These are phyloP conservation scores for Ursus arctos DNA, from an alignment of 2,113 vertebrate genomes.

Conservation along the genomic window DNA sequence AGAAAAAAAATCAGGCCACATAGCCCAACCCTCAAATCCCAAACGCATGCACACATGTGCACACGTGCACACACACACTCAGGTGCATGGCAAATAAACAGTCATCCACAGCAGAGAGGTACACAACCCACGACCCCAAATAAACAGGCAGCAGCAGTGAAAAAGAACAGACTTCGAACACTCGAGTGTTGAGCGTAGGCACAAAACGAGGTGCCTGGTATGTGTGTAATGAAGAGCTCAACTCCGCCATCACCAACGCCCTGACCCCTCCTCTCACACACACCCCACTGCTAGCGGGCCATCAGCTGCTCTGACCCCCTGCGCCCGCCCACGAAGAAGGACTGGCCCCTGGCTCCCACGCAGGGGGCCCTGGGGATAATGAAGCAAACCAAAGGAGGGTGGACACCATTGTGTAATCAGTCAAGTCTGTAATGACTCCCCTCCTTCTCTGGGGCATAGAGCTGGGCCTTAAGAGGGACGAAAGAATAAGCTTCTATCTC, in stretches of 20 bases:
- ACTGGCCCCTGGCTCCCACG: neutral
- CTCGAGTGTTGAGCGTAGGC: neutral
- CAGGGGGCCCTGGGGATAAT: neutral
- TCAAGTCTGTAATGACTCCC: neutral
- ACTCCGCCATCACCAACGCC: fast-evolving
- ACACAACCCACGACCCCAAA: neutral
- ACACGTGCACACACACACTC: neutral
- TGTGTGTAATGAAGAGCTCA: neutral
- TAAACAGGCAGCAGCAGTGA: neutral
- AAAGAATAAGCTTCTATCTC: neutral
- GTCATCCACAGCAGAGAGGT: neutral
- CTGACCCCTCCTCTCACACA: neutral
- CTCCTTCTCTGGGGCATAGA: neutral
- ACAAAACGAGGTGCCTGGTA: neutral
- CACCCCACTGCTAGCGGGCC: neutral
- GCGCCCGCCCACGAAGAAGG: neutral
- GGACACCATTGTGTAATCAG: neutral
- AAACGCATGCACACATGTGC: neutral
- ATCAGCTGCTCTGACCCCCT: neutral
- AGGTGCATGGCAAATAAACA: neutral
- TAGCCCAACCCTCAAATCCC: neutral
- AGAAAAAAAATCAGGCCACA: neutral
- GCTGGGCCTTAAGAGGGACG: neutral
- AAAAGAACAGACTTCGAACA: neutral
- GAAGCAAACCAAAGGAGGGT: neutral